These are phyloP conservation scores for Gallinago stenura DNA, from an alignment of 2,797 vertebrate species.

Conservation along the genomic window DNA sequence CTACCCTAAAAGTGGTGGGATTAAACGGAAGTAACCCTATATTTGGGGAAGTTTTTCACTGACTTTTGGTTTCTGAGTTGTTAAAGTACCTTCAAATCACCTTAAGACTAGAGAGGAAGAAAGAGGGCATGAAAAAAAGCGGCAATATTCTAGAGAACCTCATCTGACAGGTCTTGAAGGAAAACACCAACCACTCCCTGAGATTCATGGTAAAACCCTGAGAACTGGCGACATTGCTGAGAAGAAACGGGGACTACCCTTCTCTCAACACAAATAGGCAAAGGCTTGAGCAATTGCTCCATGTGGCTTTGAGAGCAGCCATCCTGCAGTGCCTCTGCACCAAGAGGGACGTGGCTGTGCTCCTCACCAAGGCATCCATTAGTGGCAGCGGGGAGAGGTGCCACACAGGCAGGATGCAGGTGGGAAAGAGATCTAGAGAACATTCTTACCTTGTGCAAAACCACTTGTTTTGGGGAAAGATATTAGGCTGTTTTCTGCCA, in stretches of 20 bases:
- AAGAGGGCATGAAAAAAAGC: neutral
- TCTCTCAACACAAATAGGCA: neutral
- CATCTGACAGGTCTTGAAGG: accelerated
- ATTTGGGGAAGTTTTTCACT: neutral
- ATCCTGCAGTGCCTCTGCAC: neutral
- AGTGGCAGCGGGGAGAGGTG: neutral
- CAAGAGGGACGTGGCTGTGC: accelerated
- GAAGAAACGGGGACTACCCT: neutral
- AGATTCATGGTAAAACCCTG: neutral
- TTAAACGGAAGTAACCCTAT: neutral
- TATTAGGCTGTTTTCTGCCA: neutral
- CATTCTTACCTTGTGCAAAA: neutral
- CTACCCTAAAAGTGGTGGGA: neutral
- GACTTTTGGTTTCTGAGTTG: neutral
- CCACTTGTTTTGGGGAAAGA: neutral
- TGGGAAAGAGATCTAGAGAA: neutral
- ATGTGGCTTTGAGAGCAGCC: neutral
- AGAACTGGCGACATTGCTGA: neutral
- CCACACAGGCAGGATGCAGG: neutral
- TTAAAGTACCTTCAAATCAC: neutral
- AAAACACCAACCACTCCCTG: neutral
- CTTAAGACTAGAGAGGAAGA: neutral
- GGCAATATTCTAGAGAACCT: neutral
- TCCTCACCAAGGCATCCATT: neutral
- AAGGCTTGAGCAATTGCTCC: neutral